A percentile compares a stretch with the other conserved stretches of the same genome.
Evolutionary conservation across 2,888 invertebrate species (phyloP).

Genomic region (Strigamia crassipes): DNA sequence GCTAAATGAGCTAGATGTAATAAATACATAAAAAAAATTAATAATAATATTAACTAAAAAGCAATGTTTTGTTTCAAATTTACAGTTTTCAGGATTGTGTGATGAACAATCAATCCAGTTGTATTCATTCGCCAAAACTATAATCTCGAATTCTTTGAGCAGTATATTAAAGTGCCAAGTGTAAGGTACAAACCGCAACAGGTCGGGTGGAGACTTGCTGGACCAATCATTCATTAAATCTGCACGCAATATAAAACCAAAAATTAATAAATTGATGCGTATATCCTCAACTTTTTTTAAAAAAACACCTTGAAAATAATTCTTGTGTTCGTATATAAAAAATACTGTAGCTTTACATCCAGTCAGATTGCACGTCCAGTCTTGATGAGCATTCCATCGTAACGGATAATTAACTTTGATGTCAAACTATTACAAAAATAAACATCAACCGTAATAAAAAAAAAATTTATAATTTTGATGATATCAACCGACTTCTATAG

Average conservation of each 20-base stretch:
- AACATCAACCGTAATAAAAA: background rate
- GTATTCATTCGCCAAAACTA: slow-evolving; percentile 91
- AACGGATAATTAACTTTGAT: slow-evolving; percentile 87
- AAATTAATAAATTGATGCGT: background rate
- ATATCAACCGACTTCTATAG: slow-evolving; percentile 68
- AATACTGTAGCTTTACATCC: slow-evolving; percentile 93
- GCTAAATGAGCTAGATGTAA: slow-evolving; percentile 72
- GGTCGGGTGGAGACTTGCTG: slow-evolving; percentile 74
- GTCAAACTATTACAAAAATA: slow-evolving; percentile 66
- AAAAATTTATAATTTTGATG: background rate
- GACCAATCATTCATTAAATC: slow-evolving; percentile 95
- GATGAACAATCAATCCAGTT: slow-evolving; percentile 99
- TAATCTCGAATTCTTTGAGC: slow-evolving; percentile 91
- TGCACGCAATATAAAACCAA: slow-evolving; percentile 54
- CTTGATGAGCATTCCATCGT: slow-evolving; percentile 95
- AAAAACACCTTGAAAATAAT: slow-evolving; percentile 79
- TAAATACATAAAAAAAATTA: background rate
- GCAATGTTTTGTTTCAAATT: slow-evolving; percentile 49
- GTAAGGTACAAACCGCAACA: slow-evolving; percentile 94
- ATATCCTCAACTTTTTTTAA: background rate
- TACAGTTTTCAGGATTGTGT: slow-evolving; percentile 89
- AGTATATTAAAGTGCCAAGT: slow-evolving; percentile 91
- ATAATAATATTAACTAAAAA: background rate
- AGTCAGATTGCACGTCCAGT: slow-evolving; percentile 88
- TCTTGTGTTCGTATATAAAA: slow-evolving; percentile 92